These are phyloP conservation scores for Nasonia vitripennis DNA, from an alignment of 1,140 invertebrate genomes.

Conservation along the genomic window DNA sequence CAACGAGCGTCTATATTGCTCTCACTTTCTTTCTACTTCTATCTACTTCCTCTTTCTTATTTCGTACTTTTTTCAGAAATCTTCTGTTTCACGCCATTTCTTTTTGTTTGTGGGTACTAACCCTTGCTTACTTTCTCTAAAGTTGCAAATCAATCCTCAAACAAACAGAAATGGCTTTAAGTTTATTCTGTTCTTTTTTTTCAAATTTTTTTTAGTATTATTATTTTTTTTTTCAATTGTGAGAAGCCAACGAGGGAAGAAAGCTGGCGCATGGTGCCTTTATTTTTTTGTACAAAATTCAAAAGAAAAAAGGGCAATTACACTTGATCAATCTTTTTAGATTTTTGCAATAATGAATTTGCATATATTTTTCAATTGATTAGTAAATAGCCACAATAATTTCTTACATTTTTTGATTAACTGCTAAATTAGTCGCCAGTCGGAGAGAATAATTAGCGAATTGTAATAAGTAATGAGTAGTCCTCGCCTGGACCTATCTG, in stretches of 20 bases:
- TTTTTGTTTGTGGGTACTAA: conserved; percentile 15
- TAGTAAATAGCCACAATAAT: conserved; percentile 42
- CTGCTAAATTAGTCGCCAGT: conserved; percentile 56
- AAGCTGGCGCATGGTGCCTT: conserved; percentile 48
- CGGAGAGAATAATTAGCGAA: conserved; percentile 51
- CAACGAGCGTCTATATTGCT: conserved; percentile 31
- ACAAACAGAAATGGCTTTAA: conserved; percentile 10
- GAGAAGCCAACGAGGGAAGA: conserved; percentile 47
- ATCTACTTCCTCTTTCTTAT: conserved; percentile 41
- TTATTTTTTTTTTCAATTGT: conserved; percentile 34
- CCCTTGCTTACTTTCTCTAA: background rate
- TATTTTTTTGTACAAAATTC: conserved; percentile 17
- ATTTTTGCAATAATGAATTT: conserved; percentile 44
- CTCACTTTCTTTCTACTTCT: conserved; percentile 46
- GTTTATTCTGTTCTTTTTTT: conserved; percentile 36
- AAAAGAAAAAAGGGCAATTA: conserved; percentile 38
- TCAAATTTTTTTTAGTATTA: conserved; percentile 40
- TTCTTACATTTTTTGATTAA: conserved; percentile 46
- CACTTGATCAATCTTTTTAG: conserved; percentile 25
- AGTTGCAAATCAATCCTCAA: background rate
- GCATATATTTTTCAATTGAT: conserved; percentile 40
- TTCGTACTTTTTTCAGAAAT: conserved; percentile 41
- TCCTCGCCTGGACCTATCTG: conserved; percentile 57
- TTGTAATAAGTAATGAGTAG: conserved; percentile 57
- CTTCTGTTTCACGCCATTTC: conserved; percentile 27